These are phyloP conservation scores for Psittacus erithacus DNA, from an alignment of 2,113 vertebrate species.

Conservation along the genomic window DNA sequence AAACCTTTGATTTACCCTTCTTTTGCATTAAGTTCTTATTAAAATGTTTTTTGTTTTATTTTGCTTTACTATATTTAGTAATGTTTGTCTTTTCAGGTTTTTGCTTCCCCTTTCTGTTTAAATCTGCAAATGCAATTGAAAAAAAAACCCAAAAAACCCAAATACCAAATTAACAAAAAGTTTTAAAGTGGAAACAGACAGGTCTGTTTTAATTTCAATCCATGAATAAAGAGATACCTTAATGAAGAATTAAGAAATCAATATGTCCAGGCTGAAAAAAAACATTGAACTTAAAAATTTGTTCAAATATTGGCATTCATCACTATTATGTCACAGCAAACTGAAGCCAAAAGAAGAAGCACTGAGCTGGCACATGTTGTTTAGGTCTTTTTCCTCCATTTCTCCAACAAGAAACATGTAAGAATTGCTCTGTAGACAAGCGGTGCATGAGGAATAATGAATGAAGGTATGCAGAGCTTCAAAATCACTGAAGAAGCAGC, in stretches of 20 bases:
- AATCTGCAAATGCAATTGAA: not conserved
- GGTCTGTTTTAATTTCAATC: not conserved
- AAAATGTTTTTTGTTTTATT: not conserved
- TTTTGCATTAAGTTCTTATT: not conserved
- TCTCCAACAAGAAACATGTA: not conserved
- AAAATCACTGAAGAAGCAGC: not conserved
- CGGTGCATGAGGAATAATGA: fast-evolving
- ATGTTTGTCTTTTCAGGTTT: not conserved
- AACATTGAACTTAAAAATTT: not conserved
- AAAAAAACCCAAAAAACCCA: not conserved
- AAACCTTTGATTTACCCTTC: not conserved
- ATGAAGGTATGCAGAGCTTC: not conserved
- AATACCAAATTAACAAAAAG: not conserved
- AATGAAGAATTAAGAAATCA: not conserved
- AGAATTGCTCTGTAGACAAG: not conserved
- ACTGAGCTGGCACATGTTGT: fast-evolving
- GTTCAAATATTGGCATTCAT: not conserved
- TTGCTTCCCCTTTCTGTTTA: not conserved
- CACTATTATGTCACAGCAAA: not conserved
- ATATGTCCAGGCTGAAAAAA: not conserved
- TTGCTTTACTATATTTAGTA: not conserved
- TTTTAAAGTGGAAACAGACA: not conserved
- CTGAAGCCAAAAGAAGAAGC: not conserved
- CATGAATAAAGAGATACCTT: not conserved
- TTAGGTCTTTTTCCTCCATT: not conserved